These are phyloP conservation scores for Ceryle rudis DNA, from an alignment of 2,797 vertebrate species.

Conservation along the genomic window DNA sequence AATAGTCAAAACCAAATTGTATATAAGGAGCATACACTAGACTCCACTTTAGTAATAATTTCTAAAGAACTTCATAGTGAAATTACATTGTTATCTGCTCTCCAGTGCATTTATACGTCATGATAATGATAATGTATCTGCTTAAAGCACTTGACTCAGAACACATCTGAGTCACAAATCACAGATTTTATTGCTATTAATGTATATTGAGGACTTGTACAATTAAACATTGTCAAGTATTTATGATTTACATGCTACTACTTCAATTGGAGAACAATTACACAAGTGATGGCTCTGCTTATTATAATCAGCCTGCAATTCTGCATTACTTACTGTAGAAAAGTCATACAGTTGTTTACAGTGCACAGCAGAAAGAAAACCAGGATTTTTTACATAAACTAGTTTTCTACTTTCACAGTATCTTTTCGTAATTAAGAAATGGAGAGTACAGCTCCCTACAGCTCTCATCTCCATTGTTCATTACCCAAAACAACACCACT, in stretches of 20 bases:
- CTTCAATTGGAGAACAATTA: conserved; percentile 55
- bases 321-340: conserved; percentile 43
- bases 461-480: conserved; percentile 63
- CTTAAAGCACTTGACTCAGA: conserved; percentile 74
- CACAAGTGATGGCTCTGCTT: conserved; percentile 43
- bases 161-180: conserved; percentile 66
- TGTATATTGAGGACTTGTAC: conserved; percentile 32
- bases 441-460: neutral
- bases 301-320: conserved; percentile 47
- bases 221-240: conserved; percentile 66
- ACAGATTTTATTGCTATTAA: conserved; percentile 61
- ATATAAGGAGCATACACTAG: conserved; percentile 26
- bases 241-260: conserved; percentile 49
- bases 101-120: conserved; percentile 68
- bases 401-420: neutral
- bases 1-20: conserved; percentile 34
- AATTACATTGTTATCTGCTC: conserved; percentile 68
- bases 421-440: neutral
- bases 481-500: conserved; percentile 35
- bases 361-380: conserved; percentile 13
- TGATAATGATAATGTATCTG: conserved; percentile 64
- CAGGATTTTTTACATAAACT: conserved; percentile 15
- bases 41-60: conserved; percentile 52
- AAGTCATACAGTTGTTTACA: conserved; percentile 51
- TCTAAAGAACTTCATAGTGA: conserved; percentile 59